Percentiles rank a stretch among this genome's conserved stretches.
Conservation (phyloP, 1,140 invertebrate species). For the Atta texana region DNA sequence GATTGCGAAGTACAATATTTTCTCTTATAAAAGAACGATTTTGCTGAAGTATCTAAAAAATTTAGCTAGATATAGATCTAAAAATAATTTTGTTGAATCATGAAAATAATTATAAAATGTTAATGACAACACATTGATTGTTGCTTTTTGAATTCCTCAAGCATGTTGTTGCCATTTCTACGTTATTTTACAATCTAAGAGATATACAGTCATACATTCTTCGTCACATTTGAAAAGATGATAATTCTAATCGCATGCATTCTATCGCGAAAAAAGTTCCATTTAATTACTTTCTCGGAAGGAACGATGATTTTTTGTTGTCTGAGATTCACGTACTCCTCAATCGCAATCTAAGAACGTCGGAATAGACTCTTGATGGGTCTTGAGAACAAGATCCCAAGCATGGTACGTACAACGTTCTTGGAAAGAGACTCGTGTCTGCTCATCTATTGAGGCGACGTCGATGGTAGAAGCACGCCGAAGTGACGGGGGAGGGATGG, state of each 20-base stretch:
- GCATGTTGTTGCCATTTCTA: no score
- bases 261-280: background rate
- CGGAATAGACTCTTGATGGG: conserved; percentile 55
- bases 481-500: background rate
- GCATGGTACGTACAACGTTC: conserved; percentile 56
- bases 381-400: conserved; percentile 55
- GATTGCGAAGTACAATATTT: background rate
- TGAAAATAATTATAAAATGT: no score
- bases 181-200: no score
- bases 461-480: conserved; percentile 35
- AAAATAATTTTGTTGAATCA: no score
- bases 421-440: conserved; percentile 61
- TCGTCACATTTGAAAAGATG: background rate
- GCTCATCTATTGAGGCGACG: conserved; percentile 56
- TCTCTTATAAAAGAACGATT: no score
- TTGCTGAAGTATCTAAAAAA: no score
- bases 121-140: no score
- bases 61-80: no score
- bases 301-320: background rate
- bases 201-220: background rate
- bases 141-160: no score
- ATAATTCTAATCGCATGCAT: background rate
- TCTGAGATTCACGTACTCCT: conserved; percentile 32
- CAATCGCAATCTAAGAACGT: conserved; percentile 55
- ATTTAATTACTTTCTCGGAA: conserved; percentile 26